Percentiles rank a stretch among this genome's conserved stretches.
Evolutionary conservation across 2,113 vertebrate species (phyloP).

Genomic region (Ramphastos sulfuratus): DNA sequence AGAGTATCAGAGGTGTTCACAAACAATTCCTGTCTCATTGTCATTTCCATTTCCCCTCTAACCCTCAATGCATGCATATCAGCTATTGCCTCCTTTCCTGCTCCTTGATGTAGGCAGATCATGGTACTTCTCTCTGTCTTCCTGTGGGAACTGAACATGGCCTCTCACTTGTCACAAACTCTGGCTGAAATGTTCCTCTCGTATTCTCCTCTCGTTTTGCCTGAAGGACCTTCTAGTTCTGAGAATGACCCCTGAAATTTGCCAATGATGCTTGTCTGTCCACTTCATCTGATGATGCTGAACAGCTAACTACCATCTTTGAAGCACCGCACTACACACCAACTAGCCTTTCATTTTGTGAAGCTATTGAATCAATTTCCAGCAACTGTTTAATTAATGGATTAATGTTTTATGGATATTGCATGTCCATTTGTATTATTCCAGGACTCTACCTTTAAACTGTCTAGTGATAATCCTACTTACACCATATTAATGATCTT

Average conservation of each 20-base stretch:
- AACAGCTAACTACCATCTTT: not conserved
- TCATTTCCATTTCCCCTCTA: slow-evolving; percentile 20
- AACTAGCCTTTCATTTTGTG: slow-evolving; percentile 47
- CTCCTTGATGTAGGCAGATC: slow-evolving; percentile 2
- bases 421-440: slow-evolving; percentile 49
- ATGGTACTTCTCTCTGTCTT: not conserved
- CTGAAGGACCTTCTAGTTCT: not conserved
- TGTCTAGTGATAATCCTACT: slow-evolving; percentile 1
- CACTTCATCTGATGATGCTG: not conserved
- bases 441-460: slow-evolving; percentile 49
- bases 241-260: not conserved
- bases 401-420: slow-evolving; percentile 47
- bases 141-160: not conserved
- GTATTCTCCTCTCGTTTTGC: not conserved
- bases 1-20: slow-evolving; percentile 52
- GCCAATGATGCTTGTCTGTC: not conserved
- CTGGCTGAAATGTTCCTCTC: slow-evolving; percentile 5
- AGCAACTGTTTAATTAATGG: slow-evolving; percentile 42
- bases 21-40: slow-evolving; percentile 51
- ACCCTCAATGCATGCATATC: not conserved
- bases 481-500: slow-evolving; percentile 56
- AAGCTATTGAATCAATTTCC: slow-evolving; percentile 40
- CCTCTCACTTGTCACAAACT: not conserved
- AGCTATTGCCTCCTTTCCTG: slow-evolving; percentile 39
- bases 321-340: not conserved